Conservation (phyloP, 2,888 invertebrate genomes). For the Acronicta leporina region DNA sequence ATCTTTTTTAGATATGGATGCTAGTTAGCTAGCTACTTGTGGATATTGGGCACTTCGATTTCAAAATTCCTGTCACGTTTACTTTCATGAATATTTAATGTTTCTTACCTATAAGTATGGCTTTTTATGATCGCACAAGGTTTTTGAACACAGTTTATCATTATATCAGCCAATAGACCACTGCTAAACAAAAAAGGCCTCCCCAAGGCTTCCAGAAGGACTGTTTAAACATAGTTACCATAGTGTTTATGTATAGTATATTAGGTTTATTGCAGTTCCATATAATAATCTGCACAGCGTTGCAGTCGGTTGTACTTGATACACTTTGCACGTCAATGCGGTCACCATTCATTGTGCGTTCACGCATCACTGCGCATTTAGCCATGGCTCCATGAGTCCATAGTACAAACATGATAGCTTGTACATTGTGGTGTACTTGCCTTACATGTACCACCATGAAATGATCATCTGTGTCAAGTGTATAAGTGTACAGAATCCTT, state of each 20-base stretch:
- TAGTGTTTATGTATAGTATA: not conserved
- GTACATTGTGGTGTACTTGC: not conserved
- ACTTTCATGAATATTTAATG: too few species aligned
- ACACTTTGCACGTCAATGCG: conserved; percentile 19
- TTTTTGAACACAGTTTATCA: too few species aligned
- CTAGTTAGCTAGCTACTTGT: too few species aligned
- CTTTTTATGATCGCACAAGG: too few species aligned
- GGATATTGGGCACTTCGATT: too few species aligned
- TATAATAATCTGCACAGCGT: conserved; percentile 2
- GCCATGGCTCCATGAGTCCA: not conserved
- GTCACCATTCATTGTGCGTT: conserved; percentile 29
- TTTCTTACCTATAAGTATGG: too few species aligned
- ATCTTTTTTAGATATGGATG: too few species aligned
- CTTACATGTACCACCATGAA: not conserved
- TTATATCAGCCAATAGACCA: too few species aligned
- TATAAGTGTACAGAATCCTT: not conserved
- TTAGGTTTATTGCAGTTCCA: not conserved
- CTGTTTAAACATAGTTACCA: too few species aligned
- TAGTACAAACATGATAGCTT: not conserved
- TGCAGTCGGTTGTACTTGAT: conserved; percentile 36
- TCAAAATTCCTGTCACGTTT: too few species aligned
- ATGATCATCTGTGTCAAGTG: not conserved
- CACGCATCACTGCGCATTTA: conserved; percentile 32
- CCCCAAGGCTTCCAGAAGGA: too few species aligned
- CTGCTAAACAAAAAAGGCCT: too few species aligned